Evolutionary conservation across 2,797 vertebrate species (phyloP).

Genomic region (Arctocebus calabarensis): DNA sequence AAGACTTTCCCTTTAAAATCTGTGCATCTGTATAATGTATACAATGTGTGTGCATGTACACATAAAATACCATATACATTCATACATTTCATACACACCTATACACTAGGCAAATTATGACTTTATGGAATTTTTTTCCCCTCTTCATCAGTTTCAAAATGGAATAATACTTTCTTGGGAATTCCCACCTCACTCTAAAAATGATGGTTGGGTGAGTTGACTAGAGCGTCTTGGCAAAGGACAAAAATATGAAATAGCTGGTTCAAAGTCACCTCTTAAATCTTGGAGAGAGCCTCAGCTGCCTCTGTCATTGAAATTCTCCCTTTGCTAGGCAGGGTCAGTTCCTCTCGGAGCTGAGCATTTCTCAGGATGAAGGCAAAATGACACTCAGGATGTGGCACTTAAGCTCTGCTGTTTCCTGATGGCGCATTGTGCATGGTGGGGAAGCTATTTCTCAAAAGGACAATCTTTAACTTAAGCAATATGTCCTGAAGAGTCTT

Average conservation of each 20-base stretch:
- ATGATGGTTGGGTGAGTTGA: background rate
- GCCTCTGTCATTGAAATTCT: background rate
- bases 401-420: background rate
- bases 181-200: background rate
- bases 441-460: slow-evolving; percentile 56
- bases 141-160: background rate
- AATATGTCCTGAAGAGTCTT: slow-evolving; percentile 81
- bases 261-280: background rate
- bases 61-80: background rate
- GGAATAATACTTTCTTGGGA: background rate
- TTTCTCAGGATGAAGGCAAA: background rate
- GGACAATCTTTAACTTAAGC: slow-evolving; percentile 48
- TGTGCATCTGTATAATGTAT: background rate
- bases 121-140: background rate
- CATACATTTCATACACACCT: background rate
- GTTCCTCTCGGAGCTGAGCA: background rate
- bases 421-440: background rate
- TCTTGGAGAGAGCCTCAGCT: background rate
- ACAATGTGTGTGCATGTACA: background rate
- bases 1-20: background rate
- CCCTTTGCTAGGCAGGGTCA: background rate
- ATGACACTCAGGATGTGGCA: background rate
- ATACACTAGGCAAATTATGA: background rate
- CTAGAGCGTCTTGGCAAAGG: background rate
- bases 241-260: background rate